Conservation (phyloP, 1,140 invertebrate species). For the Babylonia areolata region DNA sequence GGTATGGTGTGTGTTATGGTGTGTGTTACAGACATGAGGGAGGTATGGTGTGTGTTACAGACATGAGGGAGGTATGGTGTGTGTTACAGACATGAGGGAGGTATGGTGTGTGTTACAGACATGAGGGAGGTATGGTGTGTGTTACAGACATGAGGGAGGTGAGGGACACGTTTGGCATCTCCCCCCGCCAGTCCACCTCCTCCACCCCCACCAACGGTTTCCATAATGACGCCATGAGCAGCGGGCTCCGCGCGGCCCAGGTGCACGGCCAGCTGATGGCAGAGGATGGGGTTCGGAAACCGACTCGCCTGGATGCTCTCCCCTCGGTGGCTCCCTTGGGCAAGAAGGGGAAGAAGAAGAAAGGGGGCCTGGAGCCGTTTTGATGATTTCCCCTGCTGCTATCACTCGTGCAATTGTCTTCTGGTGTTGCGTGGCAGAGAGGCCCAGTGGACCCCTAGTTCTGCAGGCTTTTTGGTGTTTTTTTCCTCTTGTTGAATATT, state of each 20-base stretch:
- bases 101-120: too few species aligned
- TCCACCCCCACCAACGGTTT: slow-evolving; percentile 38
- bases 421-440: too few species aligned
- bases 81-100: too few species aligned
- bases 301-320: slow-evolving; percentile 68
- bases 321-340: slow-evolving; percentile 50
- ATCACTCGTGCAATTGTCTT: not conserved
- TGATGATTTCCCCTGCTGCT: slow-evolving; percentile 1
- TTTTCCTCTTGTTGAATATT: not conserved
- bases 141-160: slow-evolving; percentile 53
- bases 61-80: too few species aligned
- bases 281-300: slow-evolving; percentile 59
- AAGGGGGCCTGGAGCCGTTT: not conserved
- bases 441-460: too few species aligned
- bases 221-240: slow-evolving; percentile 50
- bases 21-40: too few species aligned
- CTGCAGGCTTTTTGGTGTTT: slow-evolving; percentile 13
- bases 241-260: slow-evolving; percentile 60
- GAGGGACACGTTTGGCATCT: slow-evolving; percentile 43
- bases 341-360: slow-evolving; percentile 63
- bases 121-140: slow-evolving; percentile 29
- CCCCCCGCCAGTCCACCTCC: not conserved
- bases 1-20: too few species aligned
- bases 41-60: too few species aligned
- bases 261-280: slow-evolving; percentile 62